Evolutionary conservation across 2,113 vertebrate species (phyloP).

Genomic region (Pterophyllum scalare): DNA sequence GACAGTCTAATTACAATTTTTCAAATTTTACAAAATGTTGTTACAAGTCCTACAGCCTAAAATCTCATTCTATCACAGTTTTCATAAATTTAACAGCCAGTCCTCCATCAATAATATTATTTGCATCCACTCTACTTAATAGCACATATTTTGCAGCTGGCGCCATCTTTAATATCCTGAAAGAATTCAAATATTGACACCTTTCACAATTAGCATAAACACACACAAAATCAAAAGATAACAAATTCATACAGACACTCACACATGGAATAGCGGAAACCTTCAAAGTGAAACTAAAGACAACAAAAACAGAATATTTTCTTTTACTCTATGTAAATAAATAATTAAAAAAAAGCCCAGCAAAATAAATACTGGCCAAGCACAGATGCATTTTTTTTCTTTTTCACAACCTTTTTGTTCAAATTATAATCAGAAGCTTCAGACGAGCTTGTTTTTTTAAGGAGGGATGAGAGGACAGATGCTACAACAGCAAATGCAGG

Average conservation of each 20-base stretch:
- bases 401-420: not conserved
- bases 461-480: not conserved
- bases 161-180: constrained; percentile 13
- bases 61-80: not conserved
- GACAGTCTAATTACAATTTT: constrained; percentile 59
- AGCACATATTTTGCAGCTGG: constrained; percentile 23
- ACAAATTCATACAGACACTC: not conserved
- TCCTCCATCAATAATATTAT: constrained; percentile 40
- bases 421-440: not conserved
- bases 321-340: not conserved
- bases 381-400: constrained; percentile 1
- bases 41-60: constrained; percentile 22
- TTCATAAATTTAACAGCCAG: constrained; percentile 33
- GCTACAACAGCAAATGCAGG: not conserved
- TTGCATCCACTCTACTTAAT: constrained; percentile 38
- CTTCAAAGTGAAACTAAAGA: constrained; percentile 11
- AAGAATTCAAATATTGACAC: constrained; percentile 19
- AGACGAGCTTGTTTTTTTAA: not conserved
- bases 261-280: not conserved
- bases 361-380: not conserved
- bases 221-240: not conserved
- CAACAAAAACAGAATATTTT: constrained; percentile 12
- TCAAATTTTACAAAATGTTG: constrained; percentile 38
- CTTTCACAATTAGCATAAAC: constrained; percentile 11
- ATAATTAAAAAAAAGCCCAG: not conserved